These are phyloP conservation scores for Trachymyrmex septentrionalis DNA, from an alignment of 1,140 invertebrate genomes.

Conservation along the genomic window DNA sequence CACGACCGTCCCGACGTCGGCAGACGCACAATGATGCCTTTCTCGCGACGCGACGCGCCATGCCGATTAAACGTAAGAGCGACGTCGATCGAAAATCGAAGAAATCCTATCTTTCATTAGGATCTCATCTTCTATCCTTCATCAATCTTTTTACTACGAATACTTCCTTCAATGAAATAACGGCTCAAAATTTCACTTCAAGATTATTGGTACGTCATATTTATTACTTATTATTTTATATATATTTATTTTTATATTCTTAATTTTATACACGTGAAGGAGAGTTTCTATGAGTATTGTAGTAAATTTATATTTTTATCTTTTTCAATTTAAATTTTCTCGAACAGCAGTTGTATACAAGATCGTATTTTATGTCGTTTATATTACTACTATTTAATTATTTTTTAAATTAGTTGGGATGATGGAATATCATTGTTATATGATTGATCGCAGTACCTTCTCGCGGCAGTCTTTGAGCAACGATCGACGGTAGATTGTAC, in stretches of 20 bases:
- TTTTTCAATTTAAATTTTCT: background rate
- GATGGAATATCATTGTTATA: conserved; percentile 16
- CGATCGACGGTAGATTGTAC: conserved; percentile 41
- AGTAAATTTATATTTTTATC: background rate
- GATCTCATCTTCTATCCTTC: conserved; percentile 19
- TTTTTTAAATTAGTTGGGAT: background rate
- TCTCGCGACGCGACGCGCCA: conserved; percentile 72
- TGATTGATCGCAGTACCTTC: conserved; percentile 10
- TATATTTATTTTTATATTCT: conserved; percentile 21
- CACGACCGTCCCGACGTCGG: conserved; percentile 61
- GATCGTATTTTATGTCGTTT: background rate
- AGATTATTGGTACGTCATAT: conserved; percentile 8
- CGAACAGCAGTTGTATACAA: background rate
- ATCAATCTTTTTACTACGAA: background rate
- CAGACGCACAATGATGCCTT: conserved; percentile 85
- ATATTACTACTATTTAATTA: background rate
- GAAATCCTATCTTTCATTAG: conserved; percentile 46
- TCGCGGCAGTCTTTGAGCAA: conserved; percentile 28
- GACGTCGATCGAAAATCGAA: conserved; percentile 56
- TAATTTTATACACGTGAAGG: conserved; percentile 6
- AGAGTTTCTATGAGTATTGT: background rate
- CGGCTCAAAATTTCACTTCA: background rate
- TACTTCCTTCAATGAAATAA: background rate
- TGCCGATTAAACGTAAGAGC: conserved; percentile 62
- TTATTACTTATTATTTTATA: conserved; percentile 29